These are phyloP conservation scores for Coboldia fuscipes DNA, from an alignment of 1,140 invertebrate genomes.

Conservation along the genomic window DNA sequence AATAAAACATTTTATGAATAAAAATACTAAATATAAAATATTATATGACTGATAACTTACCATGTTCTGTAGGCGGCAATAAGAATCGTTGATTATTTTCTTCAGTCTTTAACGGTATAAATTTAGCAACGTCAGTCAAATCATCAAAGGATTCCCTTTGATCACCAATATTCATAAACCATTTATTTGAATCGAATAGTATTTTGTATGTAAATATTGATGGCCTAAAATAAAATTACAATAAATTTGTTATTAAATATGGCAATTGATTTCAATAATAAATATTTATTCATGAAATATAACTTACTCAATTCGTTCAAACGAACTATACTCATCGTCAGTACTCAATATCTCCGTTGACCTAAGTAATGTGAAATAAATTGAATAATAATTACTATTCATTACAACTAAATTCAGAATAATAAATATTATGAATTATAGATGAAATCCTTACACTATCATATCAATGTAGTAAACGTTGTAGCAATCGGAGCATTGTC, in stretches of 20 bases:
- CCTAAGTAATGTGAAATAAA: background rate
- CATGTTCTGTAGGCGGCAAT: constrained; percentile 67
- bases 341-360: too few relatives aligned
- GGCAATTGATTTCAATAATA: too few relatives aligned
- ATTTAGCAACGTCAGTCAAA: background rate
- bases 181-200: constrained; percentile 10
- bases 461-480: constrained; percentile 60
- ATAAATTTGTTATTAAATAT: too few relatives aligned
- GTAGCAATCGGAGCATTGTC: constrained; percentile 59
- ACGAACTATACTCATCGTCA: too few relatives aligned
- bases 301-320: too few relatives aligned
- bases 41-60: constrained; percentile 31
- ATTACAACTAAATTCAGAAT: constrained; percentile 21
- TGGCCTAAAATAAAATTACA: too few relatives aligned
- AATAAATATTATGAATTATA: constrained; percentile 3
- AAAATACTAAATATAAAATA: too few relatives aligned
- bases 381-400: constrained; percentile 17
- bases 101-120: constrained; percentile 8
- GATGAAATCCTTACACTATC: constrained; percentile 28
- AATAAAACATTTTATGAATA: too few relatives aligned
- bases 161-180: constrained; percentile 10
- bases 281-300: too few relatives aligned
- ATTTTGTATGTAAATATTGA: too few relatives aligned
- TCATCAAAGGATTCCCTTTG: constrained; percentile 7
- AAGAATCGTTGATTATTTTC: constrained; percentile 17